Evolutionary conservation across 2,797 vertebrate species (phyloP), one percentile per base, ranked within the genome.

Genomic region (Sebastes trivittatus): DNA sequence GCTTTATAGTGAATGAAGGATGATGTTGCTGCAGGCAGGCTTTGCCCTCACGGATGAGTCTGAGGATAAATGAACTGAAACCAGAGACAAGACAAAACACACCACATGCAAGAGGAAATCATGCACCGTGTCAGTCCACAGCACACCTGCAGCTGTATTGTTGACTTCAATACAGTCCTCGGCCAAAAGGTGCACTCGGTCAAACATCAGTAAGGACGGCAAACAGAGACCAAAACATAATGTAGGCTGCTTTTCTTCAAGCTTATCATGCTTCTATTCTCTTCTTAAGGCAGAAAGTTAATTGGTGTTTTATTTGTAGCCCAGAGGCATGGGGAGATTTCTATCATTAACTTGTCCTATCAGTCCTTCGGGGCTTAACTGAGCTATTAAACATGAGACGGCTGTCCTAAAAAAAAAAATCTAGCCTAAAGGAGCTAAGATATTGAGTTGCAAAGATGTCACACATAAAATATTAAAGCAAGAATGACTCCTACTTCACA

Each of bases 131-230:
- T 82, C 86, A 69, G 82, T 84, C 72, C 55, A 72, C 78, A 73
- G 46, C 84, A 81, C 89, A 94, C 91, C 93, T 94, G 92, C 84
- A 84, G 79, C 56, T 75, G 32, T 72, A 88, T 84, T 86, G 80
- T 88, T 88, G 82, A 77, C 83, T 59, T 88, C 34, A 89, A 85
- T 85, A 29, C 36, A 65, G 64, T 81, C 75, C 46, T 80, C 20
- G 29, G 60, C 56, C 61, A 82, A 88, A 85, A 72, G 49, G 60
- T 84, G 61, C 14, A 46, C 72, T 86, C 67, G 73, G 64, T 75
- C 61, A 78, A 81, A 82, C 82, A 87, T 64, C 65, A 87, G 66
- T 7, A 29, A 52, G 58, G 55, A 81, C 0, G 14, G 68, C 74
- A 75, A 77, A 83, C 22, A 77, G 59, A 72, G 49, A 77, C 30